A percentile compares a stretch with the other conserved stretches of the same genome.
Evolutionary conservation across 2,113 vertebrate species (phyloP).

Genomic region (Neogobius melanostomus): DNA sequence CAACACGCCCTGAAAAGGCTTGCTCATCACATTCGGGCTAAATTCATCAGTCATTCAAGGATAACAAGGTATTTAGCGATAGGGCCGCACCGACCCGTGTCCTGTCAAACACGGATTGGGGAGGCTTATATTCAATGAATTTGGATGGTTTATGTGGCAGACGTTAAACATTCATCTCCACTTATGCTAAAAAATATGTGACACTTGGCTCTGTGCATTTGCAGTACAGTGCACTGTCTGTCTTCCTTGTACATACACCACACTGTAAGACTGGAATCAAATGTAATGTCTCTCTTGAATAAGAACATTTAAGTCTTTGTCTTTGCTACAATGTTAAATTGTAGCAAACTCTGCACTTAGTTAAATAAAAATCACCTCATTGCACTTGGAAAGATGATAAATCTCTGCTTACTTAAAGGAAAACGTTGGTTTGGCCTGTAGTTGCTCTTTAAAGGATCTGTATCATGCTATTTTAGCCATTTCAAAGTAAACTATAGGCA

Average conservation of each 20-base stretch:
- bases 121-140: conserved; percentile 21
- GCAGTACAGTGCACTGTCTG: not conserved
- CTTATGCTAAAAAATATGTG: conserved; percentile 13
- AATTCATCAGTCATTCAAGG: conserved; percentile 51
- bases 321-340: no score
- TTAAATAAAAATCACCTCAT: no score
- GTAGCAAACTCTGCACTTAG: no score
- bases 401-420: no score
- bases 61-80: conserved; percentile 46
- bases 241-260: not conserved
- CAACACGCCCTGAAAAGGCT: conserved; percentile 30
- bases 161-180: conserved; percentile 5
- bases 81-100: conserved; percentile 20
- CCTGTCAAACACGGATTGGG: conserved; percentile 31
- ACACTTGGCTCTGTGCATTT: not conserved
- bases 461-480: no score
- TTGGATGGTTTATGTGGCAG: conserved; percentile 14
- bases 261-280: no score
- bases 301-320: no score
- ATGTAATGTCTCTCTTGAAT: no score
- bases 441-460: no score
- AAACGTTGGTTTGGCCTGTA: no score
- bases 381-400: no score
- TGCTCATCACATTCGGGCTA: conserved; percentile 53
- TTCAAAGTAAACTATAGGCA: no score